Conservation (phyloP, 2,797 vertebrate species). For the Leptoclinus maculatus region DNA sequence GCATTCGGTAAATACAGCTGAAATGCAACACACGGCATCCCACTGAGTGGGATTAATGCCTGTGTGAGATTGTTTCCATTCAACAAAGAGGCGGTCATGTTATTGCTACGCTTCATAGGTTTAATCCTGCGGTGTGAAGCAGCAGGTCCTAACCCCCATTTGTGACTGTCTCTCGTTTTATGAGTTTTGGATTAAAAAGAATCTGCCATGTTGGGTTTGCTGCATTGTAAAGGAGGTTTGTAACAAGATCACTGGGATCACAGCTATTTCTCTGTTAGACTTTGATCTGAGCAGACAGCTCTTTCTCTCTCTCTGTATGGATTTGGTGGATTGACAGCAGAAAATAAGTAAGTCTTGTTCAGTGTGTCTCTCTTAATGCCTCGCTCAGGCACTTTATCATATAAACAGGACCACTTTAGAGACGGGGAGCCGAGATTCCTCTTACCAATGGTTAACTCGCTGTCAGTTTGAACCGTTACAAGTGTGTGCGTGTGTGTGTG, state of each 20-base stretch:
- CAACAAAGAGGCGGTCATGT: conserved; percentile 15
- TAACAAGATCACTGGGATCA: conserved; percentile 57
- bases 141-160: conserved; percentile 56
- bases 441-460: not conserved
- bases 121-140: conserved; percentile 36
- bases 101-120: conserved; percentile 25
- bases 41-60: not conserved
- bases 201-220: conserved; percentile 39
- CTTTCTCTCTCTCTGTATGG: conserved; percentile 15
- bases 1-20: not conserved
- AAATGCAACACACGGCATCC: not conserved
- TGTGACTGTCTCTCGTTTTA: conserved; percentile 44
- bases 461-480: not conserved
- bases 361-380: conserved; percentile 7
- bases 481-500: not conserved
- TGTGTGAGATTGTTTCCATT: conserved; percentile 37
- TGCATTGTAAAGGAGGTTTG: conserved; percentile 52
- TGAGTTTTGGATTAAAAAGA: conserved; percentile 55
- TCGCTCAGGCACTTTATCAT: conserved; percentile 6
- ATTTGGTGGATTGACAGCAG: conserved; percentile 37
- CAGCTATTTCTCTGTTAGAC: conserved; percentile 17
- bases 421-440: not conserved
- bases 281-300: conserved; percentile 44
- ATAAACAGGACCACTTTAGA: not conserved
- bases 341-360: conserved; percentile 31